Evolutionary conservation across 1,140 invertebrate species (phyloP).

Genomic region (Yoshiicerus persimilis): DNA sequence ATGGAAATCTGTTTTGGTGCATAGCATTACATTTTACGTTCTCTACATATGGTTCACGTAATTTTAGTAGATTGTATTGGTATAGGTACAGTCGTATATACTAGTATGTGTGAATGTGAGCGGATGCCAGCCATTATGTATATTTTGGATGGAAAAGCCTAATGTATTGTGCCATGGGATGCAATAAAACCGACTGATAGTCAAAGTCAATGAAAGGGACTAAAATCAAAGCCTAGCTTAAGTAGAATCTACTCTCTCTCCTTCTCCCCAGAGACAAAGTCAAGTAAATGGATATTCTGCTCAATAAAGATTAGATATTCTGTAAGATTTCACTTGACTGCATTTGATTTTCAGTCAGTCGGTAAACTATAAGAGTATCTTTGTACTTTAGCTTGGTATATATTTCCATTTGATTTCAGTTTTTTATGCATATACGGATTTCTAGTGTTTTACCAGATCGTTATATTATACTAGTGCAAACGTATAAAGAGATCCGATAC

Average conservation of each 20-base stretch:
- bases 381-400: not conserved
- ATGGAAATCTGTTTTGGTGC: not conserved
- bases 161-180: not conserved
- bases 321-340: not conserved
- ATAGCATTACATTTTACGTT: not conserved
- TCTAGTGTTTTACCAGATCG: not conserved
- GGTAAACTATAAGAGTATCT: not conserved
- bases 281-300: not conserved
- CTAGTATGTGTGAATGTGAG: not conserved
- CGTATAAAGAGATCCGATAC: not conserved
- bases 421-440: not conserved
- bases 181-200: not conserved
- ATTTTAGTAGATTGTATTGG: not conserved
- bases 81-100: too few species aligned
- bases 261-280: not conserved
- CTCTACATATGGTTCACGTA: not conserved
- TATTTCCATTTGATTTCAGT: not conserved
- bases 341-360: not conserved
- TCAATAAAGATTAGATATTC: conserved; percentile 23
- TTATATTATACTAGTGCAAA: not conserved
- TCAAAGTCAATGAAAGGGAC: conserved; percentile 9
- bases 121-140: not conserved
- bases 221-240: not conserved
- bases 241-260: not conserved
- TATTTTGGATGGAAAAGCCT: not conserved